Base-by-base conservation (phyloP, 2,797 vertebrate genomes). In the Gymnoscopelus braueri region DNA sequence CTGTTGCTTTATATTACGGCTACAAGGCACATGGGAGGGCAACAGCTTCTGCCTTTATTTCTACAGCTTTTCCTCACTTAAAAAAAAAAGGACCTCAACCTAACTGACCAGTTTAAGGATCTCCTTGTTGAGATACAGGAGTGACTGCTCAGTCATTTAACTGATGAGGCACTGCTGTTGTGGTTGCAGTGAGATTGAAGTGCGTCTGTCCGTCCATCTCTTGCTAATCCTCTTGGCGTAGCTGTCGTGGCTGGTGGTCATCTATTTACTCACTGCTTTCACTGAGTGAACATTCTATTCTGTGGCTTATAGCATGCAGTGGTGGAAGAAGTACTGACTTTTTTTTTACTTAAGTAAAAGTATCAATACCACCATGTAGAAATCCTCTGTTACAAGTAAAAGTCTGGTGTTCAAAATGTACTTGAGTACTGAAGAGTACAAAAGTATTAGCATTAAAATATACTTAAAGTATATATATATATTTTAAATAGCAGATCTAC, bases 161-260 rank as follows among this genome's bases (percentile, higher is more conserved):
- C 56, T 71, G 67, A 78, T 68, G 62, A 62, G 60, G 60, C 35
- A 44, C 60, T 60, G 72, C 51, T 62, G 53, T 53, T 23, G 57
- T 47, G 59, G 60, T 71, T 57, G 79, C 75, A 78, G 55, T 80
- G 69, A 87, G 85, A 81, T 78, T 77, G 72, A 63, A 53, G 73
- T 67, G 72, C 78, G 74, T 77, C 65, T 53, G 5, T 64, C 53
- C 53, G 50, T 57, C 58, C 19, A 56, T 54, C 51, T 60, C 57
- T 52, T 50, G 54, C 78, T 93, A 93, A 93, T 93, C 92, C 79
- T 77, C 62, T 74, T 63, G 51, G 75, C 65, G 69, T 82, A 79
- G 73, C 87, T 54, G 75, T 67, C 63, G 71, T 70, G 24, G 5
- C 73, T 63, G 79, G 80, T 67, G 56, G 58, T 88, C 64, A 63